A percentile compares a stretch with the other conserved stretches of the same genome.
These are phyloP conservation scores for Lordiphosa mommai DNA, from an alignment of 1,140 invertebrate species.

Conservation along the genomic window DNA sequence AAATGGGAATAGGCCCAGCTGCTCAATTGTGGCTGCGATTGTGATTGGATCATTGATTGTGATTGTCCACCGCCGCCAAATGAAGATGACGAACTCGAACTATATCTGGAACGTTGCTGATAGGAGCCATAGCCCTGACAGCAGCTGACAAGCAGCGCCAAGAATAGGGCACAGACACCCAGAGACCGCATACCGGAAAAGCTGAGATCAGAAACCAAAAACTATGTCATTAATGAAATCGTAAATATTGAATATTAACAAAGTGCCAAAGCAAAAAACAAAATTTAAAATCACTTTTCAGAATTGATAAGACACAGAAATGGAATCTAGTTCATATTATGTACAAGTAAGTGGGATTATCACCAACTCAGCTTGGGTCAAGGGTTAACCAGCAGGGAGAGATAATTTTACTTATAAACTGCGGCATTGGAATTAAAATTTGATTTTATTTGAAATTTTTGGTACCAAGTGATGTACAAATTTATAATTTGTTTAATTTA, in stretches of 20 bases:
- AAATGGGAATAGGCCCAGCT: constrained; percentile 56
- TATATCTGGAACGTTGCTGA: constrained; percentile 29
- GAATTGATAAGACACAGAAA: constrained; percentile 7
- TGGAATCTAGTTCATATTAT: constrained; percentile 66
- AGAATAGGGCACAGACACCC: constrained; percentile 39
- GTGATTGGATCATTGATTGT: constrained; percentile 11
- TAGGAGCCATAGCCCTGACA: constrained; percentile 34
- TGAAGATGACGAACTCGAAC: constrained; percentile 40
- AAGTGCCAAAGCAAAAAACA: constrained; percentile 4
- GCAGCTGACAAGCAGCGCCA: constrained; percentile 38
- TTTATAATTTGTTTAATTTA: constrained; percentile 9
- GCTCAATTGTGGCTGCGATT: constrained; percentile 25
- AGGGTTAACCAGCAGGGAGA: constrained; percentile 41
- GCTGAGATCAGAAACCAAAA: constrained; percentile 29
- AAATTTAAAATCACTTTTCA: constrained; percentile 2
- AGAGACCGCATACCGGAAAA: constrained; percentile 41
- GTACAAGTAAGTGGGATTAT: constrained; percentile 39
- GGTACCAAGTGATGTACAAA: constrained; percentile 21
- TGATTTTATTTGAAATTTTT: constrained; percentile 21
- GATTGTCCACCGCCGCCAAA: constrained; percentile 25
- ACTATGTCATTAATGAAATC: constrained; percentile 51
- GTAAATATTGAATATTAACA: constrained; percentile 13
- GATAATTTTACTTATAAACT: constrained; percentile 30
- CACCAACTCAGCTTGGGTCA: constrained; percentile 32
- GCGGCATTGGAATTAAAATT: neutral